A percentile compares a stretch with the other conserved stretches of the same genome.
Conservation (phyloP, 2,888 invertebrate genomes). For the Spilosoma lubricipeda region DNA sequence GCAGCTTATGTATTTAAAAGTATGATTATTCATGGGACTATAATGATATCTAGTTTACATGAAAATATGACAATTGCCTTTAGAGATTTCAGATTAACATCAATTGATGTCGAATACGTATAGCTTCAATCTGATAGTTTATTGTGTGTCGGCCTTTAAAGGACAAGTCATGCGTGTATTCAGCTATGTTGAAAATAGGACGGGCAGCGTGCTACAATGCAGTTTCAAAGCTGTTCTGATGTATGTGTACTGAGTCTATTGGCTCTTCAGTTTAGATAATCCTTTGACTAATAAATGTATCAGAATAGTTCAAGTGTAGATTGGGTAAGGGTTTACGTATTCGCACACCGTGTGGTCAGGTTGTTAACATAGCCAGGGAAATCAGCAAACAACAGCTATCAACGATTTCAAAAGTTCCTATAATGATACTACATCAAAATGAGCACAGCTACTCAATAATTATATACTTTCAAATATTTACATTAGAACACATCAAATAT, state of each 20-base stretch:
- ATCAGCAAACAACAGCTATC: neutral
- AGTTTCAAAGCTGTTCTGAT: slow-evolving; percentile 3
- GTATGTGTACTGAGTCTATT: neutral
- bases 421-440: neutral
- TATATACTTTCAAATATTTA: neutral
- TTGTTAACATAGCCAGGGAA: neutral
- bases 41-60: neutral
- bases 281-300: neutral
- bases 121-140: slow-evolving; percentile 4
- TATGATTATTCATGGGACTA: neutral
- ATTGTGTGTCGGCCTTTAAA: neutral
- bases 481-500: neutral
- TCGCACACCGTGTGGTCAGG: neutral
- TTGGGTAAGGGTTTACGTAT: neutral
- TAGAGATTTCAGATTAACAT: neutral
- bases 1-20: neutral
- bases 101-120: neutral
- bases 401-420: neutral
- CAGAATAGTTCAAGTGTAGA: neutral
- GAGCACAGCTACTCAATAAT: neutral
- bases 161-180: slow-evolving; percentile 10
- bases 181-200: slow-evolving; percentile 14
- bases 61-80: neutral
- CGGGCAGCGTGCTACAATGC: neutral
- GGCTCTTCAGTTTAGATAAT: slow-evolving; percentile 1